Conservation (phyloP, 2,888 invertebrate species). For the Polia nebulosa region DNA sequence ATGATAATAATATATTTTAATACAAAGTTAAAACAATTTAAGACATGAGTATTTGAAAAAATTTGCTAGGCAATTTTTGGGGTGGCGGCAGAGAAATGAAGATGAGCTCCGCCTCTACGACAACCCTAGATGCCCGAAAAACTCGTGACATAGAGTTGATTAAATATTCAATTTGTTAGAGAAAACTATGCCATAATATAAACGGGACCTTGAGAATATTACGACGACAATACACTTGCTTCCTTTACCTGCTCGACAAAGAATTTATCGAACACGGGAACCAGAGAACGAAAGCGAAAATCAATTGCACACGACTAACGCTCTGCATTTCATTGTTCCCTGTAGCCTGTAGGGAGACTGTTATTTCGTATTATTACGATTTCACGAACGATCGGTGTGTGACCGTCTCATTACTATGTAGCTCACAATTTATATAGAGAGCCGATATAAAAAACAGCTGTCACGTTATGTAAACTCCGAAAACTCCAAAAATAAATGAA, state of each 20-base stretch:
- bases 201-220: constrained; percentile 56
- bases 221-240: constrained; percentile 38
- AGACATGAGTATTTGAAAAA: background rate
- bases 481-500: constrained; percentile 88
- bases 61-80: background rate
- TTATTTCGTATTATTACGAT: constrained; percentile 19
- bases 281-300: constrained; percentile 17
- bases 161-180: constrained; percentile 18
- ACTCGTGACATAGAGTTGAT: background rate
- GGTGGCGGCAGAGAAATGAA: background rate
- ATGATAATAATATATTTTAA: no score
- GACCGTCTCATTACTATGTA: constrained; percentile 48
- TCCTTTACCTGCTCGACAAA: constrained; percentile 46
- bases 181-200: constrained; percentile 28
- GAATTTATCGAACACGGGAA: constrained; percentile 31
- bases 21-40: background rate
- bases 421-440: constrained; percentile 75
- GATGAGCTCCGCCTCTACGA: constrained; percentile 23
- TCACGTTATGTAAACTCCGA: constrained; percentile 90
- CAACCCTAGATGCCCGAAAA: background rate
- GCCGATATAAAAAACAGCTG: constrained; percentile 84
- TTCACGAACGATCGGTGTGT: constrained; percentile 21
- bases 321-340: constrained; percentile 16
- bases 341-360: background rate
- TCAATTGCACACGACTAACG: constrained; percentile 23